Conservation (phyloP, 1,140 invertebrate genomes). For the Cylas formicarius region DNA sequence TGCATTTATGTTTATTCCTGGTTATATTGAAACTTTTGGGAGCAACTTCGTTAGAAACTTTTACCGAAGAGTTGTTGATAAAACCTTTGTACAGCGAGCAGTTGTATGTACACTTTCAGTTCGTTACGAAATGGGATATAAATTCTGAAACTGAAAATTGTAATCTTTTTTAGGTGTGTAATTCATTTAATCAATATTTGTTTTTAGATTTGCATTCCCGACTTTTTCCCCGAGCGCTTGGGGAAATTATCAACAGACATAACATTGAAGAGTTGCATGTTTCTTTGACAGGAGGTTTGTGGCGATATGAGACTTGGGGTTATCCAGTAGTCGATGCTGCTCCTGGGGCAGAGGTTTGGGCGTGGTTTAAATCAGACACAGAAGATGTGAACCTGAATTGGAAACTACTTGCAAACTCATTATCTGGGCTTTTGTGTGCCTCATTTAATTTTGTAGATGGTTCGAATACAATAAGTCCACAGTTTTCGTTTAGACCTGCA, state of each 20-base stretch:
- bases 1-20: too few species aligned
- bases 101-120: slow-evolving; percentile 80
- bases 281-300: slow-evolving; percentile 84
- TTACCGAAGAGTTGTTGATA: slow-evolving; percentile 73
- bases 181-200: slow-evolving; percentile 6
- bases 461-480: slow-evolving; percentile 79
- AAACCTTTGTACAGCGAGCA: slow-evolving; percentile 70
- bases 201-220: slow-evolving; percentile 56
- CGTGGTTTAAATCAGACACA: slow-evolving; percentile 69
- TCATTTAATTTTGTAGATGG: slow-evolving; percentile 92
- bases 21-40: too few species aligned
- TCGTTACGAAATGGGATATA: slow-evolving; percentile 68
- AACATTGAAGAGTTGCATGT: slow-evolving; percentile 86
- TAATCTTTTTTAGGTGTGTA: slow-evolving; percentile 44
- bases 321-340: slow-evolving; percentile 81
- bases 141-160: slow-evolving; percentile 45
- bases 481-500: slow-evolving; percentile 72
- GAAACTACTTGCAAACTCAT: slow-evolving; percentile 77
- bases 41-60: too few species aligned
- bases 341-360: slow-evolving; percentile 87
- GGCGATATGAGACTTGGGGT: slow-evolving; percentile 90
- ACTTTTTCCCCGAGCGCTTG: slow-evolving; percentile 82
- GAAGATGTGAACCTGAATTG: slow-evolving; percentile 69
- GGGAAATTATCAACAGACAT: slow-evolving; percentile 81
- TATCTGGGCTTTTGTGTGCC: slow-evolving; percentile 91